Evolutionary conservation across 2,888 invertebrate genomes (phyloP).

Genomic region (Oxystoma pomonae): DNA sequence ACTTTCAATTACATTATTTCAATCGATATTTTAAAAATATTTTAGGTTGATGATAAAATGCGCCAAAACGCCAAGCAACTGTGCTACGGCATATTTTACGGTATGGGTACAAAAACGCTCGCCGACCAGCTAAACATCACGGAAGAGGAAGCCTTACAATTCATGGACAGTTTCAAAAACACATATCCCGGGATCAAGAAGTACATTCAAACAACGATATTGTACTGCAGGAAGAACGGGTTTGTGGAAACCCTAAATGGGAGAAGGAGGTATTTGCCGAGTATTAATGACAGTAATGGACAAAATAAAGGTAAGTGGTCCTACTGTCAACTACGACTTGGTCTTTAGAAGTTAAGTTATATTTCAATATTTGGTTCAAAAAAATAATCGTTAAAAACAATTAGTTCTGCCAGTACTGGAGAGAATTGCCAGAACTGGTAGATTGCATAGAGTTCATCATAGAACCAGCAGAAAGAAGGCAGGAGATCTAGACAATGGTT

Average conservation of each 20-base stretch:
- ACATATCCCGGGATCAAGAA: constrained; percentile 66
- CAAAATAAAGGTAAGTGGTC: constrained; percentile 61
- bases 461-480: too few relatives aligned
- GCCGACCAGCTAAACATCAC: constrained; percentile 73
- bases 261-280: constrained; percentile 72
- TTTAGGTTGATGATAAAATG: constrained; percentile 67
- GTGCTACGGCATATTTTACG: constrained; percentile 96
- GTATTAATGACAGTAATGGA: constrained; percentile 61
- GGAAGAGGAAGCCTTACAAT: constrained; percentile 72
- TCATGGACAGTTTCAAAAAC: constrained; percentile 78
- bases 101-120: constrained; percentile 84
- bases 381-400: too few relatives aligned
- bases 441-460: too few relatives aligned
- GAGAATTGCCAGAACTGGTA: too few relatives aligned
- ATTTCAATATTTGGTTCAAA: too few relatives aligned
- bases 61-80: constrained; percentile 88
- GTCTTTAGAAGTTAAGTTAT: too few relatives aligned
- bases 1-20: too few relatives aligned
- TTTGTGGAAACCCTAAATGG: constrained; percentile 82
- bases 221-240: constrained; percentile 64
- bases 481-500: too few relatives aligned
- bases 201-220: constrained; percentile 54
- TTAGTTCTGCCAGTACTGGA: too few relatives aligned
- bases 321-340: too few relatives aligned
- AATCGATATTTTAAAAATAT: too few relatives aligned